Percentiles rank a stretch among this genome's conserved stretches.
Evolutionary conservation across 2,888 invertebrate genomes (phyloP).

Genomic region (Mimas tiliae): DNA sequence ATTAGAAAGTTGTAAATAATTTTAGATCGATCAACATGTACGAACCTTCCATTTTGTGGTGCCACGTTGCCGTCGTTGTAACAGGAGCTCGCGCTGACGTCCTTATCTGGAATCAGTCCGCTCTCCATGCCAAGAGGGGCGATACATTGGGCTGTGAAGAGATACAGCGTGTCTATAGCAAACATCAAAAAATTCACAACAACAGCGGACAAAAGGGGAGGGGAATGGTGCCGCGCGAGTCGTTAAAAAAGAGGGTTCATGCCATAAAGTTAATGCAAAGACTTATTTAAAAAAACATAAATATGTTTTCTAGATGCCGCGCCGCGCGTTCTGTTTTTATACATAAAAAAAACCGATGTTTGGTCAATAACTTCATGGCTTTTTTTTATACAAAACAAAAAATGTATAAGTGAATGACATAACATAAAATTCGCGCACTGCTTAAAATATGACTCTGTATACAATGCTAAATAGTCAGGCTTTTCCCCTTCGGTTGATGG

Average conservation of each 20-base stretch:
- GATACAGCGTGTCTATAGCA: slow-evolving; percentile 17
- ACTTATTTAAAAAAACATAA: background rate
- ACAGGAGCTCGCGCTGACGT: slow-evolving; percentile 93
- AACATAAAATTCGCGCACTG: no score
- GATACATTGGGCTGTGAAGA: slow-evolving; percentile 90
- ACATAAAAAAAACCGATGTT: no score
- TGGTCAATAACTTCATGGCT: no score
- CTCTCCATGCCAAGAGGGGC: slow-evolving; percentile 94
- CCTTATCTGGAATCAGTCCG: slow-evolving; percentile 90
- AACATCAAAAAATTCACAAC: slow-evolving; percentile 25
- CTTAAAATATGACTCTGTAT: no score
- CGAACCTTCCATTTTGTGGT: slow-evolving; percentile 92
- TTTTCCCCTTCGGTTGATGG: background rate
- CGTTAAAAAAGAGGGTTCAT: slow-evolving; percentile 11
- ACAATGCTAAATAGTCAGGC: background rate
- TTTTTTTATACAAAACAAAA: no score
- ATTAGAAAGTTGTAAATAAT: slow-evolving; percentile 17
- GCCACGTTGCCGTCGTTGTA: slow-evolving; percentile 94
- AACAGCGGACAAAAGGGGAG: slow-evolving; percentile 6
- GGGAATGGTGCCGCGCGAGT: slow-evolving; percentile 2
- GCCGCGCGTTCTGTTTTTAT: background rate
- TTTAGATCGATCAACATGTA: slow-evolving; percentile 25
- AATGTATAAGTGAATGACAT: no score
- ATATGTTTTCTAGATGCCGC: background rate
- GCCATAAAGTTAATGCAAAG: background rate